phyloP scores from a whole-genome alignment of 1,140 invertebrate species.

The Solen grandis region DNA sequence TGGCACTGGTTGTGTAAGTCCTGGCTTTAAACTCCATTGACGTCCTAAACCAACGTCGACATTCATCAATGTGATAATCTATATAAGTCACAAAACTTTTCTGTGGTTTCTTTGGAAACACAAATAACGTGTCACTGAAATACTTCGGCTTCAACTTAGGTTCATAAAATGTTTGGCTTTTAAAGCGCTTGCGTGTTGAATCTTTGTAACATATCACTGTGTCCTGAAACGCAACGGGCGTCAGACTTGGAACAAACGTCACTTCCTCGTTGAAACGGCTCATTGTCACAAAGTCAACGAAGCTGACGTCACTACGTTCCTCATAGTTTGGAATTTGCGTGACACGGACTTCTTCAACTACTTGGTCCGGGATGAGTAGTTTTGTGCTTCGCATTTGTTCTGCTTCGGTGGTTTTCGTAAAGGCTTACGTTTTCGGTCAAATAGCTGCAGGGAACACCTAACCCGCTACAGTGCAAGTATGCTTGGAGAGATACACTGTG shows the following conservation, averaged over 20 bases:
- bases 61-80: slow-evolving; percentile 67
- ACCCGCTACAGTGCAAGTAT: too few relatives aligned
- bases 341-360: slow-evolving; percentile 59
- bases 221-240: slow-evolving; percentile 62
- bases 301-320: slow-evolving; percentile 54
- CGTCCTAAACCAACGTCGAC: slow-evolving; percentile 70
- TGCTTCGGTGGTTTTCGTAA: too few relatives aligned
- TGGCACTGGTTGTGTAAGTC: slow-evolving; percentile 61
- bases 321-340: slow-evolving; percentile 51
- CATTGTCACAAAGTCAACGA: slow-evolving; percentile 56
- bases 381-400: slow-evolving; percentile 37
- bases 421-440: too few relatives aligned
- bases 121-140: slow-evolving; percentile 65
- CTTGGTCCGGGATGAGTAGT: slow-evolving; percentile 53
- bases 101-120: slow-evolving; percentile 61
- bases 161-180: slow-evolving; percentile 68
- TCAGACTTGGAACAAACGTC: slow-evolving; percentile 57
- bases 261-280: slow-evolving; percentile 66
- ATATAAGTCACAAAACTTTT: slow-evolving; percentile 62
- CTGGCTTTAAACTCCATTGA: slow-evolving; percentile 68
- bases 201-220: slow-evolving; percentile 65
- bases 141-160: slow-evolving; percentile 57
- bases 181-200: slow-evolving; percentile 63
- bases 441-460: too few relatives aligned
- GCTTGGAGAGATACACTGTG: too few relatives aligned